A percentile compares a stretch with the other conserved stretches of the same genome.
These are phyloP conservation scores for Thumatha senex DNA, from an alignment of 2,888 invertebrate genomes.

Conservation along the genomic window DNA sequence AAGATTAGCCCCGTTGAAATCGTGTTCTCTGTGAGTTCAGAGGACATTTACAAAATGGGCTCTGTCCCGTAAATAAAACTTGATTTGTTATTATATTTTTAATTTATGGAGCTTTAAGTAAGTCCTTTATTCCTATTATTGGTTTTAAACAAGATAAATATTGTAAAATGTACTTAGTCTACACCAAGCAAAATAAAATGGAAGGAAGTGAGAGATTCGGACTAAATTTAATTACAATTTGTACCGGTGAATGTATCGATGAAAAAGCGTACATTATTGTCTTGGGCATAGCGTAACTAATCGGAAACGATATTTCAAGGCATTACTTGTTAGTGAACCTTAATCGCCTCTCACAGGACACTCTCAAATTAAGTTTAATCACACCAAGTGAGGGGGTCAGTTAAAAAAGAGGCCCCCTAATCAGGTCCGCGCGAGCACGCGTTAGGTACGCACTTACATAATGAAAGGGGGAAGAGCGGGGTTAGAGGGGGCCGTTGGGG, in stretches of 20 bases:
- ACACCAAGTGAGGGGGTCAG: conserved; percentile 79
- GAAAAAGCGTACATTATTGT: conserved; percentile 20
- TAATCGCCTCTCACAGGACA: conserved; percentile 65
- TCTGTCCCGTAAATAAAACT: conserved; percentile 39
- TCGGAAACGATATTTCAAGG: conserved; percentile 41
- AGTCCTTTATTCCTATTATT: too few species aligned
- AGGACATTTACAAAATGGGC: conserved; percentile 38
- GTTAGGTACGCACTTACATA: conserved; percentile 82
- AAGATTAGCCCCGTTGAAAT: conserved; percentile 65
- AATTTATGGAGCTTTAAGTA: too few species aligned
- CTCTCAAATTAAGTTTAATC: conserved; percentile 80
- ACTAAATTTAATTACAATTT: conserved; percentile 19
- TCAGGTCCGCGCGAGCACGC: conserved; percentile 82
- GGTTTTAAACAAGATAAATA: too few species aligned
- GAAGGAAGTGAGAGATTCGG: too few species aligned
- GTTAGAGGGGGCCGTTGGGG: conserved; percentile 57
- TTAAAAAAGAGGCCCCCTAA: conserved; percentile 82
- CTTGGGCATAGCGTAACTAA: conserved; percentile 36
- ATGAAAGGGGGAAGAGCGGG: conserved; percentile 79
- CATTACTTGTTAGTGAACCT: conserved; percentile 54
- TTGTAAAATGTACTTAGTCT: too few species aligned
- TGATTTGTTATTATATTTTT: too few species aligned
- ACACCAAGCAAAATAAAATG: too few species aligned
- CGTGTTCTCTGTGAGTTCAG: conserved; percentile 56
- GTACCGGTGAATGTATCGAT: conserved; percentile 14